Evolutionary conservation across 2,888 invertebrate genomes (phyloP).

Genomic region (Tipula lateralis): DNA sequence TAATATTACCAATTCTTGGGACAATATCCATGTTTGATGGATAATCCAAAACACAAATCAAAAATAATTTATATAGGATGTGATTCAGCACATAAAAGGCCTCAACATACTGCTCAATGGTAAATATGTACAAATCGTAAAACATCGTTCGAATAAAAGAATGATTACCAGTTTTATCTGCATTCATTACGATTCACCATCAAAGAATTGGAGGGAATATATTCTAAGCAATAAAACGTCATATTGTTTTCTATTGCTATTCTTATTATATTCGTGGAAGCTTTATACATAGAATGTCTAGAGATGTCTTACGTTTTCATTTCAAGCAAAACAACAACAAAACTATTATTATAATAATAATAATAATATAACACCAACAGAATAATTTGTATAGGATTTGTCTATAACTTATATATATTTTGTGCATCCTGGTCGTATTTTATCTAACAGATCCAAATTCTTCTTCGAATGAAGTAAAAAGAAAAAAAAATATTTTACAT

Average conservation of each 20-base stretch:
- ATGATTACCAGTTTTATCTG: background rate
- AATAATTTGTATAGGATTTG: background rate
- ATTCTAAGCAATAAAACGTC: background rate
- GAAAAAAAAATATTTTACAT: background rate
- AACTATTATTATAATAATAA: too few species aligned
- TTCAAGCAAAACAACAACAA: background rate
- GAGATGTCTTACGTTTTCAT: background rate
- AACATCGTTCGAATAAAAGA: background rate
- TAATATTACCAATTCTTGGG: too few species aligned
- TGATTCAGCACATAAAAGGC: too few species aligned
- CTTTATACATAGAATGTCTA: background rate
- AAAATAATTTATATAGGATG: too few species aligned
- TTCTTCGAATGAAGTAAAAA: background rate
- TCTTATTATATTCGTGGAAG: background rate
- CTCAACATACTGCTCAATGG: too few species aligned
- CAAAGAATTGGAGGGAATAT: background rate
- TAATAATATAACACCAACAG: background rate
- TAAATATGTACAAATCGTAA: too few species aligned
- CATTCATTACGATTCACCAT: background rate
- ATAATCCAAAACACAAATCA: too few species aligned
- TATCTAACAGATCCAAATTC: background rate
- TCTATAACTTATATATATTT: background rate
- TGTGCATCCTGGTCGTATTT: slow-evolving; percentile 19
- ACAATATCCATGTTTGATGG: too few species aligned
- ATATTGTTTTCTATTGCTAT: background rate